phyloP scores from a whole-genome alignment of 2,888 invertebrate species.

The Melanophora roralis region DNA sequence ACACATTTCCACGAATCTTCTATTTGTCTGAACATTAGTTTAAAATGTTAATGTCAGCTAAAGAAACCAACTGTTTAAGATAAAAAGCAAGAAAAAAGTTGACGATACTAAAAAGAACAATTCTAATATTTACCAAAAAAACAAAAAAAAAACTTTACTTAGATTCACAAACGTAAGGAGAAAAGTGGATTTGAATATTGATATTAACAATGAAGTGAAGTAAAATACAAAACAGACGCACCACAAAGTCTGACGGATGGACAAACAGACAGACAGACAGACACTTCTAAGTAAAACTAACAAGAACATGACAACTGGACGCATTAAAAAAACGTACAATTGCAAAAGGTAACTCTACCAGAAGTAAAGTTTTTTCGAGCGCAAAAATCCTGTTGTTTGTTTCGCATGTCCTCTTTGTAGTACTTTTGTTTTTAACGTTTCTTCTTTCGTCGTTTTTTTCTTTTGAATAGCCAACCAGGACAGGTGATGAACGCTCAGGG shows the following conservation, averaged over 20 bases:
- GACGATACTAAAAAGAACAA: conserved; percentile 13
- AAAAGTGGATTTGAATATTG: neutral
- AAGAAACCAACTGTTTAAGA: neutral
- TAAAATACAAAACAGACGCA: conserved; percentile 28
- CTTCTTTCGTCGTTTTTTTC: neutral
- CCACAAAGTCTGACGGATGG: neutral
- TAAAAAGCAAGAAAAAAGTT: neutral
- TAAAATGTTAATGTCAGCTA: conserved; percentile 57
- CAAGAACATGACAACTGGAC: conserved; percentile 46
- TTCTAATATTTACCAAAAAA: conserved; percentile 1
- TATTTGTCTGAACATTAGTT: conserved; percentile 30
- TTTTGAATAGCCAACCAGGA: conserved; percentile 29
- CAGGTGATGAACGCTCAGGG: conserved; percentile 63
- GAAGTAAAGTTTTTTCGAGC: neutral
- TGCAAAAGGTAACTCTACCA: conserved; percentile 13
- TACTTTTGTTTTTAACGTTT: neutral
- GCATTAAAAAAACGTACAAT: conserved; percentile 10
- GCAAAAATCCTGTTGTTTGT: conserved; percentile 32
- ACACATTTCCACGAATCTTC: neutral
- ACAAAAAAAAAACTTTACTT: conserved; percentile 13
- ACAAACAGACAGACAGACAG: neutral
- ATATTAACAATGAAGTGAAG: conserved; percentile 16
- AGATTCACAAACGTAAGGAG: neutral
- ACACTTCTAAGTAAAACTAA: conserved; percentile 1
- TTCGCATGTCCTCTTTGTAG: conserved; percentile 38